phyloP scores from a whole-genome alignment of 2,797 vertebrate species.

The Otolemur crassicaudatus region DNA sequence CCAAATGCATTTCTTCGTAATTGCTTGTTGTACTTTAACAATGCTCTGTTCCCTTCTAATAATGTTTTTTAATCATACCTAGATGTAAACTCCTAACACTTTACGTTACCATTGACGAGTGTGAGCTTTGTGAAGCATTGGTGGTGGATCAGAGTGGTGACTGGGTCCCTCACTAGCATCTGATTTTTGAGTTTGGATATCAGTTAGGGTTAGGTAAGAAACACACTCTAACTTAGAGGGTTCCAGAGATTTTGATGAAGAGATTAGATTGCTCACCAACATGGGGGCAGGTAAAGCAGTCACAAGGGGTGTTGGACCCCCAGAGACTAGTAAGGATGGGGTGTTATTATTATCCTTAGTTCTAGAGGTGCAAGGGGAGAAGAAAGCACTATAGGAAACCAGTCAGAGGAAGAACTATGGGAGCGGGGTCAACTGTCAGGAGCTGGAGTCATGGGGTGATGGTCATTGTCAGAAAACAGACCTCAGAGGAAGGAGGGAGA shows the following conservation, averaged over 20 bases:
- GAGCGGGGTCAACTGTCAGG: neutral
- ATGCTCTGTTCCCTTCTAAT: neutral
- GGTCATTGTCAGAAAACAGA: neutral
- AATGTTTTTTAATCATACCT: neutral
- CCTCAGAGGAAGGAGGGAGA: neutral
- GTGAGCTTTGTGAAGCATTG: neutral
- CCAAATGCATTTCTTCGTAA: neutral
- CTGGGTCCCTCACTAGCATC: neutral
- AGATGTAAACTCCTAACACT: neutral
- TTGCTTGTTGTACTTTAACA: neutral
- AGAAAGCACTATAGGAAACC: neutral
- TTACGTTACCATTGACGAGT: neutral
- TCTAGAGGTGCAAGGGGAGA: neutral
- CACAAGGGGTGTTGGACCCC: neutral
- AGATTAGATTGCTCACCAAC: neutral
- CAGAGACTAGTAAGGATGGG: neutral
- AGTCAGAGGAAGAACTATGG: neutral
- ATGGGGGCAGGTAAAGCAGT: neutral
- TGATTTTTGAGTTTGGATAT: conserved; percentile 10
- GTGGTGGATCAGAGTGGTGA: neutral
- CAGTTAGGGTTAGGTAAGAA: neutral
- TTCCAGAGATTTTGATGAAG: conserved; percentile 15
- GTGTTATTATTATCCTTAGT: neutral
- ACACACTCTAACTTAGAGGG: neutral
- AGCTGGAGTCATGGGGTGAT: neutral